Percentiles rank a stretch among this genome's conserved stretches.
These are phyloP conservation scores for Labeo rohita DNA, from an alignment of 2,113 vertebrate genomes.

Conservation along the genomic window DNA sequence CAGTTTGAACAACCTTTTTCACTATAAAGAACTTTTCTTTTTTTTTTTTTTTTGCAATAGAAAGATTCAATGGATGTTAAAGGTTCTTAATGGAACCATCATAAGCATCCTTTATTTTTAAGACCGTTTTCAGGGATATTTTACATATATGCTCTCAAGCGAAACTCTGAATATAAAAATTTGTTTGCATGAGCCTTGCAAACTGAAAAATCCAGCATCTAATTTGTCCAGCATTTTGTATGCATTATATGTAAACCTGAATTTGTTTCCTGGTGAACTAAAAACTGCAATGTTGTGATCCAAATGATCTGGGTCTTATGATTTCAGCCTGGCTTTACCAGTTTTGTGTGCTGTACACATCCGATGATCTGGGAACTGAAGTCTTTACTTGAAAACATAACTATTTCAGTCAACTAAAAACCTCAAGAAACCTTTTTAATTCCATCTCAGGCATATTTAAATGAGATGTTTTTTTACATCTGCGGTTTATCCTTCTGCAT, in stretches of 20 bases:
- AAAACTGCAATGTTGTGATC: background rate
- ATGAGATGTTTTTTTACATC: background rate
- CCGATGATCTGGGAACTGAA: background rate
- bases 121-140: too few species aligned
- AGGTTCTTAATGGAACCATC: too few species aligned
- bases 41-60: too few species aligned
- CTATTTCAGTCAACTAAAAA: background rate
- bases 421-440: background rate
- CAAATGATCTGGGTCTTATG: background rate
- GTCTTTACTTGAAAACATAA: background rate
- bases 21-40: too few species aligned
- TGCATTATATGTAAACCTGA: background rate
- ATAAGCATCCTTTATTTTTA: too few species aligned
- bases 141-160: background rate
- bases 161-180: background rate
- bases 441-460: conserved; percentile 11
- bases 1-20: too few species aligned
- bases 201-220: background rate
- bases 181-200: background rate
- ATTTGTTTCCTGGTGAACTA: background rate
- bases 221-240: background rate
- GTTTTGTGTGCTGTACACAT: background rate
- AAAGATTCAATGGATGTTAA: too few species aligned
- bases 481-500: conserved; percentile 28
- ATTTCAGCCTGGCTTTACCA: background rate